These are phyloP conservation scores for Percopsis omiscomaycus DNA, from an alignment of 2,797 vertebrate genomes.

Conservation along the genomic window DNA sequence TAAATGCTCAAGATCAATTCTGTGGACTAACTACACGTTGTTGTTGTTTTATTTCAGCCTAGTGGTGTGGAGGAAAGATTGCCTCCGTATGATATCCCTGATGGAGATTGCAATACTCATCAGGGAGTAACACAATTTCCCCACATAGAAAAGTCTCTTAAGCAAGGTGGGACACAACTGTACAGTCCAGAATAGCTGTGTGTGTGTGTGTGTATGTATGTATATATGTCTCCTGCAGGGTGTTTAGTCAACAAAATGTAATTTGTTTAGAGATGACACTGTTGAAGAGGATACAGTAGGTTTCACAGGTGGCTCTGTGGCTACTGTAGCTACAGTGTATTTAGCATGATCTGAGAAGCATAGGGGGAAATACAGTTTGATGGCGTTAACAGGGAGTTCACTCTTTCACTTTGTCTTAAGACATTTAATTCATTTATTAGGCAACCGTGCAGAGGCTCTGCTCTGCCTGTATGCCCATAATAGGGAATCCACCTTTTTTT, in stretches of 20 bases:
- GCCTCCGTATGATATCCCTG: conserved; percentile 24
- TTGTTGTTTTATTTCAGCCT: conserved; percentile 43
- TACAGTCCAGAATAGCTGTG: no score
- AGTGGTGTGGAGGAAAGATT: conserved; percentile 2
- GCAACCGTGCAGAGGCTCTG: no score
- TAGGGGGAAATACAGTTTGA: no score
- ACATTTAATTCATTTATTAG: no score
- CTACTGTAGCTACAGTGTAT: conserved; percentile 29
- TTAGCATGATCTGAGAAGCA: neutral
- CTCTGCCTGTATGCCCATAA: no score
- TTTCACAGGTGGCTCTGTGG: conserved; percentile 29
- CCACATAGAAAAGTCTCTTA: conserved; percentile 70
- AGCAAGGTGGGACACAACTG: conserved; percentile 59
- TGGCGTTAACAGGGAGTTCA: no score
- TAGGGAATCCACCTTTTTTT: no score
- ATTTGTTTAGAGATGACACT: conserved; percentile 50
- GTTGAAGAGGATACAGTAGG: conserved; percentile 11
- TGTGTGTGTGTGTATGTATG: neutral
- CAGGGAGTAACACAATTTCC: conserved; percentile 46
- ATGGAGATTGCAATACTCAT: conserved; percentile 27
- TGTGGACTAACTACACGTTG: neutral
- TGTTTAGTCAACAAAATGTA: conserved; percentile 21
- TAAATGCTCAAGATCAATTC: accelerated
- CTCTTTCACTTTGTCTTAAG: no score
- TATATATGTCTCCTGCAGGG: neutral